A percentile compares a stretch with the other conserved stretches of the same genome.
These are phyloP conservation scores for Dromiciops gliroides DNA, from an alignment of 2,113 vertebrate species.

Conservation along the genomic window DNA sequence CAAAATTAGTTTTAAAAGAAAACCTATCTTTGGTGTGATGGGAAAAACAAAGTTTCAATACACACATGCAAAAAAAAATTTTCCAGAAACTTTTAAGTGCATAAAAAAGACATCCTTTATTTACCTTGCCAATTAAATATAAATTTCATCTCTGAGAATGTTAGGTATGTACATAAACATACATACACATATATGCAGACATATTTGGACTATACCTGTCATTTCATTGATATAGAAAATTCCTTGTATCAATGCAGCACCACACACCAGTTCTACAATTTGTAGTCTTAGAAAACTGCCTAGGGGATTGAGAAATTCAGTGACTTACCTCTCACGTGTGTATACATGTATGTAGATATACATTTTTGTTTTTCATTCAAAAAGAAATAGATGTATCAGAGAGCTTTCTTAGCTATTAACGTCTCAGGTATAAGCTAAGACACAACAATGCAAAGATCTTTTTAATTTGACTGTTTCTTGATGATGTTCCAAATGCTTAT, in stretches of 20 bases:
- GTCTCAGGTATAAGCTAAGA: constrained; percentile 8
- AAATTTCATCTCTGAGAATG: constrained; percentile 39
- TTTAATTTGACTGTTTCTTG: background rate
- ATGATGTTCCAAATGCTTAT: background rate
- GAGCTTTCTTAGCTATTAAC: background rate
- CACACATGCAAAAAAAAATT: background rate
- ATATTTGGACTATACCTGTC: background rate
- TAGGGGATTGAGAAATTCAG: background rate
- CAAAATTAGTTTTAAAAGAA: constrained; percentile 22
- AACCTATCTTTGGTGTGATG: background rate
- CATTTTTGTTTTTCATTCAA: background rate
- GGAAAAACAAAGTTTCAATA: background rate
- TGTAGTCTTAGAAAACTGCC: background rate
- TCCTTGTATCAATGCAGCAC: background rate
- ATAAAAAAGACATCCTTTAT: constrained; percentile 32
- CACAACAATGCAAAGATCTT: background rate
- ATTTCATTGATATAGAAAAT: background rate
- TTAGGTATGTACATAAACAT: background rate
- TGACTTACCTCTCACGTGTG: background rate
- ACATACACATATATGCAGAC: background rate
- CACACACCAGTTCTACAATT: background rate
- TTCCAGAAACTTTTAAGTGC: background rate
- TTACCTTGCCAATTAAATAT: constrained; percentile 21
- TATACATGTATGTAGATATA: background rate
- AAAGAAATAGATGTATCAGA: background rate